phyloP scores from a whole-genome alignment of 2,797 vertebrate species.

The Pogonophryne albipinna region DNA sequence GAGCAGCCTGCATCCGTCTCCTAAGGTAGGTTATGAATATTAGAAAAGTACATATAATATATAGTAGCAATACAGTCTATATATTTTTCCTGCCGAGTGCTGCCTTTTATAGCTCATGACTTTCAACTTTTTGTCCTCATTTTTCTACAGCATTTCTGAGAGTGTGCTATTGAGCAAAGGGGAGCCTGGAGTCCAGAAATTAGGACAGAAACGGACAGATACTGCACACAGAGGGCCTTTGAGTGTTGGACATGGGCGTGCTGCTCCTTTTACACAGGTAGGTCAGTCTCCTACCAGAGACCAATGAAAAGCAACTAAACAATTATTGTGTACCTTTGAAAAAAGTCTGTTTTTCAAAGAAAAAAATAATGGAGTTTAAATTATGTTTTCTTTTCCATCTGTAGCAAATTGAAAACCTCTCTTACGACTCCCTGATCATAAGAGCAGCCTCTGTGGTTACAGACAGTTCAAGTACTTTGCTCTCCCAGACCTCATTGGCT shows the following conservation, averaged over 20 bases:
- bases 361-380: not conserved
- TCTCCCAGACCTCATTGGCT: constrained; percentile 93
- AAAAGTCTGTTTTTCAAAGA: not conserved
- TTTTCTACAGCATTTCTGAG: constrained; percentile 62
- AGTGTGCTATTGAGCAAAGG: constrained; percentile 41
- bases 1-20: constrained; percentile 60
- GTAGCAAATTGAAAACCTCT: constrained; percentile 85
- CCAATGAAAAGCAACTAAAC: not conserved
- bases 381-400: not conserved
- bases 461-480: constrained; percentile 92
- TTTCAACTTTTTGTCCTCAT: not conserved
- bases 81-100: not conserved
- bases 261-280: constrained; percentile 77
- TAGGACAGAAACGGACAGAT: constrained; percentile 44
- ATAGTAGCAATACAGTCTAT: not conserved
- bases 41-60: not conserved
- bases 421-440: constrained; percentile 90
- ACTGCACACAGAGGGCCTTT: constrained; percentile 55
- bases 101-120: not conserved
- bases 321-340: not conserved
- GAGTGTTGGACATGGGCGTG: constrained; percentile 63
- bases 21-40: constrained; percentile 65
- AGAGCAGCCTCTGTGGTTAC: constrained; percentile 92
- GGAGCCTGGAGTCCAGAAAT: constrained; percentile 48
- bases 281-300: not conserved